Evolutionary conservation across 1,140 invertebrate genomes (phyloP), one percentile per base, ranked within the genome.

Genomic region (Lordiphosa clarofinis): DNA sequence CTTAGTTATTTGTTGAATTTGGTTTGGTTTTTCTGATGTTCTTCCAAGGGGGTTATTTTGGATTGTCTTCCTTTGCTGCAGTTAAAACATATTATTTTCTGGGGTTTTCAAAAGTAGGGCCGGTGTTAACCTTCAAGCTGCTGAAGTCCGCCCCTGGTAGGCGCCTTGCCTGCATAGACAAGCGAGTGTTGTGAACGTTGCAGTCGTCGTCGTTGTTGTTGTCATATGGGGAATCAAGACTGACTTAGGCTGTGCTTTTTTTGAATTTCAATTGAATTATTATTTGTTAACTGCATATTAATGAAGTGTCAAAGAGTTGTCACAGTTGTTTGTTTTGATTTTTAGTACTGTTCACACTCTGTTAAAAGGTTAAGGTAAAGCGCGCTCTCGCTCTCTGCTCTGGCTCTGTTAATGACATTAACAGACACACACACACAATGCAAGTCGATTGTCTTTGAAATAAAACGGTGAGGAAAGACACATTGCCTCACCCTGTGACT

Each of bases 251-350:
- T 52, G 36, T 12, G 42, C 31, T 21, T 65, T 43, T 35, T 56
- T 44, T 52, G 59, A 63, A 79, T 78, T 61, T 78, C 39, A 59
- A 76, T 76, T 68, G 59, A 42, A 72, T 61, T 64, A 69, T 52
- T 38, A 40, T 59, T 37, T 63, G 46, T 64, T 57, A 53, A 56
- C 12, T 55, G 74, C 69, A 72, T 72, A 60, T 68, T 48, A 68
- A 76, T 64, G 56, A 56, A 60, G 24, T 58, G 67, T 1, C 15
- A 5, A 35, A 15, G 42, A 54, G 49, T 15, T 49, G 24, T 13
- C 3, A 3, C 55, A 53, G 33, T 43, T 59, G 40, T 75, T 78
- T 70, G 43, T 65, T 55, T 73, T 53, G 40, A 13, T 57, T 36
- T 56, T 21, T 38, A n/a, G 5, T n/a, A 10, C 43, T 42, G 21